Percentiles rank a stretch among this genome's conserved stretches.
These are phyloP conservation scores for Oscheius sp. DNA, from an alignment of 2,888 invertebrate genomes.

Conservation along the genomic window DNA sequence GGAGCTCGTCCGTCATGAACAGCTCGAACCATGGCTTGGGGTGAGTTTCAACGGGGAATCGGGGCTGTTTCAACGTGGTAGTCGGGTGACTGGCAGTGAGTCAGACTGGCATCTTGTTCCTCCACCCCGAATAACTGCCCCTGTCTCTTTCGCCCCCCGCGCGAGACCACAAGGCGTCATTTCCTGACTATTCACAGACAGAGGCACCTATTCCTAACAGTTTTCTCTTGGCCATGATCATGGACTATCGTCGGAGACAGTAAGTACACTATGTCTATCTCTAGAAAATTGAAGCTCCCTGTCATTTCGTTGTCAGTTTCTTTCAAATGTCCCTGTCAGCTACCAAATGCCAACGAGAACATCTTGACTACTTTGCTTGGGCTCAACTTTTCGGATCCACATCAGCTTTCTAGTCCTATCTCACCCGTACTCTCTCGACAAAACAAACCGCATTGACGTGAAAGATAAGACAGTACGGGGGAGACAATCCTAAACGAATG, in stretches of 20 bases:
- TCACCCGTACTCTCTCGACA: no score
- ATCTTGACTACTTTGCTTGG: no score
- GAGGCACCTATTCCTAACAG: not conserved
- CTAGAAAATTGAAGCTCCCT: not conserved
- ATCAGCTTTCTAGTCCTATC: no score
- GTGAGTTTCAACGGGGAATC: constrained; percentile 3
- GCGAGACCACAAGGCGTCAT: constrained; percentile 1
- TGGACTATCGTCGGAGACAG: not conserved
- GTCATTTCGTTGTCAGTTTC: not conserved
- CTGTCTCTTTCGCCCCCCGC: constrained; percentile 2
- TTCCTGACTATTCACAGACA: not conserved
- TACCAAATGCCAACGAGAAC: not conserved
- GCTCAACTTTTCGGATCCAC: no score
- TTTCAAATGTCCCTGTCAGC: not conserved
- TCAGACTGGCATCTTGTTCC: constrained; percentile 33
- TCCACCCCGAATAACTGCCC: constrained; percentile 27
- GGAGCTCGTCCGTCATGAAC: constrained; percentile 1
- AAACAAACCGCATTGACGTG: no score
- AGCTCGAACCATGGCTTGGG: constrained; percentile 5
- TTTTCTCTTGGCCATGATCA: not conserved
- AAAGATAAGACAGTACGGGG: no score
- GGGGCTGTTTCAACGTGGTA: constrained; percentile 10
- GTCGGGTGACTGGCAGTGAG: not conserved
- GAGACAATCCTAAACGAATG: no score
- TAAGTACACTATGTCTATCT: no score